A percentile compares a stretch with the other conserved stretches of the same genome.
Conservation (phyloP, 2,888 invertebrate species). For the Chloromyia formosa region DNA sequence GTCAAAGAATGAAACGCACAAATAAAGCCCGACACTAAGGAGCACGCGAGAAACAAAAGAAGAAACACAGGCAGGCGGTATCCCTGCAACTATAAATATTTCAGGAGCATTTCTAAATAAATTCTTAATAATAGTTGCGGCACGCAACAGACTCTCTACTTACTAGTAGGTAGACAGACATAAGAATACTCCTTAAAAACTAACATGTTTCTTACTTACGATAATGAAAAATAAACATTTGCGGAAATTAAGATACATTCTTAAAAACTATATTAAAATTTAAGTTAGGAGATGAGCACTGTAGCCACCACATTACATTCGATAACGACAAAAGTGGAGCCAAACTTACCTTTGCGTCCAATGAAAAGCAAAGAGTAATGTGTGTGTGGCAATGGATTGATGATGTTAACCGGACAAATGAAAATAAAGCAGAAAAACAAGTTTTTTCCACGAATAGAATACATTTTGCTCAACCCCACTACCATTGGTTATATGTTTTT, state of each 20-base stretch:
- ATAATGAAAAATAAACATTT: background rate
- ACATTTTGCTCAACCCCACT: background rate
- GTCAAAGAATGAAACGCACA: too few species aligned
- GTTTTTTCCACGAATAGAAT: background rate
- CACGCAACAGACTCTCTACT: too few species aligned
- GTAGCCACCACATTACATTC: too few species aligned
- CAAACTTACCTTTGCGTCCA: conserved; percentile 49
- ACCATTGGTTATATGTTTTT: background rate
- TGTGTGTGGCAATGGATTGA: conserved; percentile 13
- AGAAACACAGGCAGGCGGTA: too few species aligned
- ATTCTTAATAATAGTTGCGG: too few species aligned
- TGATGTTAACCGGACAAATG: conserved; percentile 12
- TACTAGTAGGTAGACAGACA: background rate
- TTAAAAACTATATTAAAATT: conserved; percentile 30
- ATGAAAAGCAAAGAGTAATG: conserved; percentile 47
- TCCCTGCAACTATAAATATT: too few species aligned
- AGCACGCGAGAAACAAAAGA: background rate
- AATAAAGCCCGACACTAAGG: too few species aligned
- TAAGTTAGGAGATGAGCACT: background rate
- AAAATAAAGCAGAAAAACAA: background rate
- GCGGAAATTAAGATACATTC: conserved; percentile 6
- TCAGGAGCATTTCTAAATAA: background rate
- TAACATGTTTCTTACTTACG: conserved; percentile 6
- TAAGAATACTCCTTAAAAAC: conserved; percentile 15
- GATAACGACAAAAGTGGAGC: conserved; percentile 12